Evolutionary conservation across 2,888 invertebrate genomes (phyloP).

Genomic region (Erebia aethiops): DNA sequence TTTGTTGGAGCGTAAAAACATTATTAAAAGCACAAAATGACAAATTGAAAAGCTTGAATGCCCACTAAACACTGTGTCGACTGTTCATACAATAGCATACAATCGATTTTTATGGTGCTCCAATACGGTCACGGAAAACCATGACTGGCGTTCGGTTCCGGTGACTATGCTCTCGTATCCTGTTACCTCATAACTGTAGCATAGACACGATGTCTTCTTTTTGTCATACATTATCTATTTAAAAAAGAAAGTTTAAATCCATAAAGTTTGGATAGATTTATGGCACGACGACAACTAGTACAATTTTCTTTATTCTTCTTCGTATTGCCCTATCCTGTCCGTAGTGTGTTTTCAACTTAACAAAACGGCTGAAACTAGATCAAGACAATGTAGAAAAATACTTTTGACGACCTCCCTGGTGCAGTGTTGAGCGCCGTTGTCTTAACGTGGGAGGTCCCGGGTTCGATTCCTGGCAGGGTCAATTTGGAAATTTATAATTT

Average conservation of each 20-base stretch:
- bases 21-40: constrained; percentile 7
- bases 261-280: not conserved
- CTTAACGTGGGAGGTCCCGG: too few relatives aligned
- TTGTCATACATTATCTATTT: not conserved
- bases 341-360: too few relatives aligned
- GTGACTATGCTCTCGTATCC: constrained; percentile 38
- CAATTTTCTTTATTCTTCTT: too few relatives aligned
- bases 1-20: constrained; percentile 1
- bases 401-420: too few relatives aligned
- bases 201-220: too few relatives aligned
- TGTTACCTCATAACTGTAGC: constrained; percentile 23
- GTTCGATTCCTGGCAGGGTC: too few relatives aligned
- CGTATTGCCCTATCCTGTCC: too few relatives aligned
- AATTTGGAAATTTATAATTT: too few relatives aligned
- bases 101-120: constrained; percentile 33
- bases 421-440: too few relatives aligned
- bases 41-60: constrained; percentile 23
- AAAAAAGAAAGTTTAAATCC: not conserved
- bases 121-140: constrained; percentile 41
- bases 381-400: too few relatives aligned
- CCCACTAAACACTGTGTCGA: constrained; percentile 12
- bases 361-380: too few relatives aligned
- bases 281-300: too few relatives aligned
- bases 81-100: constrained; percentile 23
- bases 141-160: constrained; percentile 42